Evolutionary conservation across 1,140 invertebrate genomes (phyloP).

Genomic region (Papilio xuthus): DNA sequence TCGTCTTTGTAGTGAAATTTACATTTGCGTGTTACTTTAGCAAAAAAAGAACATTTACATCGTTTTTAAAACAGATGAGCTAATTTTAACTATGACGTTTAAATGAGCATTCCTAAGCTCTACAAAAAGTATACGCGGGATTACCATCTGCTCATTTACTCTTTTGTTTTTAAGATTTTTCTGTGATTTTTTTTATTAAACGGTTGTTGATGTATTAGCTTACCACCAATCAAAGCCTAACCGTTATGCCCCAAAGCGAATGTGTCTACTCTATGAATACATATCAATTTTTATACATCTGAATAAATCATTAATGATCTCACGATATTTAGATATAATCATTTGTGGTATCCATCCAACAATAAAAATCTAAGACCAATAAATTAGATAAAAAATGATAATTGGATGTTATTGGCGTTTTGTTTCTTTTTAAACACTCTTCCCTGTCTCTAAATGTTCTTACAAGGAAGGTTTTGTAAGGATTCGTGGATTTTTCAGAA

Average conservation of each 20-base stretch:
- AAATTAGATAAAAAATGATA: not conserved
- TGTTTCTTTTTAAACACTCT: not conserved
- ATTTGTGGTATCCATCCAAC: not conserved
- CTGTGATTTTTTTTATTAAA: constrained; percentile 4
- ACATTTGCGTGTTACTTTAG: not conserved
- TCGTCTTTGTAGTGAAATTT: not conserved
- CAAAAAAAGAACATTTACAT: not conserved
- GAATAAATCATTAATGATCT: constrained; percentile 61
- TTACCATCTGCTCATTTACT: not conserved
- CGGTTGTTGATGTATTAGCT: constrained; percentile 13
- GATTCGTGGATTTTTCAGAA: too few relatives aligned
- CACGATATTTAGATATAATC: constrained; percentile 44
- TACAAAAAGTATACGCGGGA: not conserved
- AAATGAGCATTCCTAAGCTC: constrained; percentile 36
- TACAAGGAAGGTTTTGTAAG: too few relatives aligned
- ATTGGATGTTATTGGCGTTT: not conserved
- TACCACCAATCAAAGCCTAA: constrained; percentile 35
- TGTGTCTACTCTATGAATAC: constrained; percentile 60
- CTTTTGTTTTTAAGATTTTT: constrained; percentile 10
- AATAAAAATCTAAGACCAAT: not conserved
- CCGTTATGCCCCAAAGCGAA: constrained; percentile 41
- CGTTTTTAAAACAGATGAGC: not conserved
- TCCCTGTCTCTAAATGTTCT: too few relatives aligned
- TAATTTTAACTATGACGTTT: not conserved
- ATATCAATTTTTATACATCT: constrained; percentile 73